Percentiles rank a stretch among this genome's conserved stretches.
These are phyloP conservation scores for Hirtodrosophila cameraria DNA, from an alignment of 2,888 invertebrate species.

Conservation along the genomic window DNA sequence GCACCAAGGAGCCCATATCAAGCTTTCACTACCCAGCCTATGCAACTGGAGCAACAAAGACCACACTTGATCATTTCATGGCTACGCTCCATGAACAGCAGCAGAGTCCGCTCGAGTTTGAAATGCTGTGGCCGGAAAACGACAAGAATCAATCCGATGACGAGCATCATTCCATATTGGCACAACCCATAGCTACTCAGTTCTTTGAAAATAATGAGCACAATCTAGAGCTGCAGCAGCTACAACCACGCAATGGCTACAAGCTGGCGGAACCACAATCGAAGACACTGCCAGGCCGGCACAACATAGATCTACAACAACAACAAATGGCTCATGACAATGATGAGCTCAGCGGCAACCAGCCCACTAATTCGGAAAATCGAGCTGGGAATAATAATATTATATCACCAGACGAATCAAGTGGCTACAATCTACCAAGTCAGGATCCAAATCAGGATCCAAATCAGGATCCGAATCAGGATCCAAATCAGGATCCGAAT, in stretches of 20 bases:
- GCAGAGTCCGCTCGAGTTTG: slow-evolving; percentile 26
- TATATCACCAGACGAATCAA: too few relatives aligned
- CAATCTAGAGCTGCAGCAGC: neutral
- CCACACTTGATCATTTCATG: slow-evolving; percentile 38
- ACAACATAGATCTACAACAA: neutral
- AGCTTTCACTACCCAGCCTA: slow-evolving; percentile 17
- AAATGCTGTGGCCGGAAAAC: slow-evolving; percentile 23
- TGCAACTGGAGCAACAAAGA: slow-evolving; percentile 5
- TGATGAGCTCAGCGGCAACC: too few relatives aligned
- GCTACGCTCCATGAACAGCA: slow-evolving; percentile 25
- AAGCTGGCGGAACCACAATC: too few relatives aligned
- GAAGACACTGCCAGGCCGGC: neutral
- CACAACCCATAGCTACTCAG: neutral
- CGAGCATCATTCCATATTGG: slow-evolving; percentile 4
- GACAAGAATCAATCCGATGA: neutral
- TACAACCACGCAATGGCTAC: neutral
- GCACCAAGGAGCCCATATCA: slow-evolving; percentile 1
- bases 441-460: too few relatives aligned
- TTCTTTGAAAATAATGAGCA: neutral
- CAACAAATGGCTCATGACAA: neutral
- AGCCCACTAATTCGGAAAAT: too few relatives aligned
- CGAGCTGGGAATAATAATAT: too few relatives aligned
- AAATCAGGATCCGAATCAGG: too few relatives aligned
- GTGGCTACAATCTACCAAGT: too few relatives aligned
- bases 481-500: too few relatives aligned